phyloP scores from a whole-genome alignment of 2,113 vertebrate species.

The Sceloporus undulatus region DNA sequence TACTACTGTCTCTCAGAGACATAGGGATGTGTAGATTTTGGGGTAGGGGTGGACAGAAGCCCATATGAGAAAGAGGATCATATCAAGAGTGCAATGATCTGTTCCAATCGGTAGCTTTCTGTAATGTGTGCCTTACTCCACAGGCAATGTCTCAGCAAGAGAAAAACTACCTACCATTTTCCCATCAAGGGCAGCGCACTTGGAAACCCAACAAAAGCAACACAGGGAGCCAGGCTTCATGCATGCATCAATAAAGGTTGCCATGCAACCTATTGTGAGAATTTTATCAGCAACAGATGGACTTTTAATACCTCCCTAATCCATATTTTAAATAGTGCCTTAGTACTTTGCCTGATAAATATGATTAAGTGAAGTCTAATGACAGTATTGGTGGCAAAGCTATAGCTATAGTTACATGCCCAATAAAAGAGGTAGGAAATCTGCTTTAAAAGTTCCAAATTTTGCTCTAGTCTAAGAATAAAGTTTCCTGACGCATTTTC shows the following conservation, averaged over 20 bases:
- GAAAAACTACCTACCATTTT: slow-evolving; percentile 62
- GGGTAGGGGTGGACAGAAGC: slow-evolving; percentile 37
- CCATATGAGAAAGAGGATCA: slow-evolving; percentile 47
- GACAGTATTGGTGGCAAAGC: slow-evolving; percentile 35
- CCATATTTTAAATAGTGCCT: slow-evolving; percentile 59
- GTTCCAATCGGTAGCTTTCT: slow-evolving; percentile 38
- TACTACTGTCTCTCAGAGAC: slow-evolving; percentile 44
- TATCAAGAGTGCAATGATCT: slow-evolving; percentile 27
- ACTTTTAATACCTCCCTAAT: slow-evolving; percentile 71
- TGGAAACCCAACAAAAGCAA: slow-evolving; percentile 62
- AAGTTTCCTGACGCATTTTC: neutral
- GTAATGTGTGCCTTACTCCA: slow-evolving; percentile 42
- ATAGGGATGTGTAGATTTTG: slow-evolving; percentile 54
- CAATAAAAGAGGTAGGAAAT: slow-evolving; percentile 54
- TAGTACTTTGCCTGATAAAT: slow-evolving; percentile 56
- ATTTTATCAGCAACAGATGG: slow-evolving; percentile 66
- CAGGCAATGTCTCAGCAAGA: slow-evolving; percentile 51
- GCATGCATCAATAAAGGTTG: slow-evolving; percentile 46
- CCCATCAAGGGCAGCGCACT: slow-evolving; percentile 57
- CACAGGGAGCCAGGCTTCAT: slow-evolving; percentile 56
- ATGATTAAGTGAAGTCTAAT: slow-evolving; percentile 54
- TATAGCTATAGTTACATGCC: slow-evolving; percentile 30
- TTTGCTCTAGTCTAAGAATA: neutral
- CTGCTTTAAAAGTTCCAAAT: neutral
- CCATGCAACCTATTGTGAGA: slow-evolving; percentile 35